Conservation (phyloP, 2,888 invertebrate species). For the Chydorus sphaericus region DNA sequence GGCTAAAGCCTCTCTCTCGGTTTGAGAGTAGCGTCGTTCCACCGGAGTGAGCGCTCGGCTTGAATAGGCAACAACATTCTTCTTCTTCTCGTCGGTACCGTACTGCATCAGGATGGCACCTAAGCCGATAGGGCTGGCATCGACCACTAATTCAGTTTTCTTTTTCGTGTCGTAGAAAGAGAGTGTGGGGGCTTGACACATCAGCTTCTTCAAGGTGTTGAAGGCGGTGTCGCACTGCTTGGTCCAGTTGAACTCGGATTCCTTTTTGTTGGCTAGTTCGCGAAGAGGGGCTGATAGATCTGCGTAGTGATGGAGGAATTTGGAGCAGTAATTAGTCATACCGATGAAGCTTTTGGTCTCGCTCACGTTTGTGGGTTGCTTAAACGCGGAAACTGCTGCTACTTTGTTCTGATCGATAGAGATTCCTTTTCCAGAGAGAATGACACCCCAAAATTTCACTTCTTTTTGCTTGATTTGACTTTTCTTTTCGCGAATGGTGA, state of each 20-base stretch:
- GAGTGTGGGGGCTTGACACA: background rate
- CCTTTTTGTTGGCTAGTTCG: conserved; percentile 5
- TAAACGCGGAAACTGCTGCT: background rate
- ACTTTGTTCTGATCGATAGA: background rate
- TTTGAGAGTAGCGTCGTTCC: conserved; percentile 8
- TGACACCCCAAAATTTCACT: conserved; percentile 1
- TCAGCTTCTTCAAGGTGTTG: background rate
- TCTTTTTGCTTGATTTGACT: conserved; percentile 20
- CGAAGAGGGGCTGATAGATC: conserved; percentile 3
- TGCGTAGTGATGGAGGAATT: background rate
- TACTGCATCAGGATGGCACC: conserved; percentile 7
- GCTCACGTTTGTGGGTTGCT: background rate
- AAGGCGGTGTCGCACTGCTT: conserved; percentile 1
- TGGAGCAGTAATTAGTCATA: background rate
- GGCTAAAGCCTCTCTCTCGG: conserved; percentile 5
- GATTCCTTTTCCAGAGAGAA: background rate
- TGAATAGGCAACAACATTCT: conserved; percentile 2
- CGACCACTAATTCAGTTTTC: conserved; percentile 1
- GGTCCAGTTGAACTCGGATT: background rate
- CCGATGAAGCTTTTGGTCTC: background rate
- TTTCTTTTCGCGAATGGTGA: conserved; percentile 23
- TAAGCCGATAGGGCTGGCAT: conserved; percentile 9
- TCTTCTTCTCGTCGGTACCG: no score
- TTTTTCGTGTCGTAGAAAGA: background rate
- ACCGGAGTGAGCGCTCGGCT: background rate